Conservation (phyloP, 2,888 invertebrate genomes). For the Octodonta nipae region DNA sequence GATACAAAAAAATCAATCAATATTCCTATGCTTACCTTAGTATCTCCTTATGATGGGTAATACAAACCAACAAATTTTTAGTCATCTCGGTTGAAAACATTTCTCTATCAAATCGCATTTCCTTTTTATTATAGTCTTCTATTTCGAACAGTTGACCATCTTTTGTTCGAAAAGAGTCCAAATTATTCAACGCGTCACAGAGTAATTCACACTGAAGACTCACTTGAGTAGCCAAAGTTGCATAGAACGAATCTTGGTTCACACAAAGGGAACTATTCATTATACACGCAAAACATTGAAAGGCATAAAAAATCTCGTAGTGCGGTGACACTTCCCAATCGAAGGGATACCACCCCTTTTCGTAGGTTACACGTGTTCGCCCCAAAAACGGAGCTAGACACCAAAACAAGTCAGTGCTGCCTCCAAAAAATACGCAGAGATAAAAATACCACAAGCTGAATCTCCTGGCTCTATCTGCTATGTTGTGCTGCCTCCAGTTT, state of each 20-base stretch:
- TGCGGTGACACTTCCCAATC: background rate
- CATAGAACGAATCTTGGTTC: constrained; percentile 1
- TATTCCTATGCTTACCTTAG: background rate
- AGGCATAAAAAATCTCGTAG: background rate
- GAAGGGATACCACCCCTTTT: constrained; percentile 2
- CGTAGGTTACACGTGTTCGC: background rate
- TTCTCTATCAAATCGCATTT: background rate
- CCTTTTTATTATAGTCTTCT: background rate
- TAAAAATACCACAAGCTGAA: background rate
- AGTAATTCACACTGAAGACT: constrained; percentile 2
- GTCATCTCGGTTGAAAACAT: background rate
- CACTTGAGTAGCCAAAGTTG: constrained; percentile 1
- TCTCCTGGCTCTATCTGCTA: constrained; percentile 1
- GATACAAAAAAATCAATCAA: too few species aligned
- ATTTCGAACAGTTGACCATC: background rate
- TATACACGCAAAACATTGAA: background rate
- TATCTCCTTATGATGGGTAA: constrained; percentile 2
- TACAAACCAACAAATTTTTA: constrained; percentile 1
- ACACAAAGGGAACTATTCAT: background rate
- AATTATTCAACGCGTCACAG: background rate
- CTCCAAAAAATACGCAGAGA: constrained; percentile 2
- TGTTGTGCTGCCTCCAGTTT: constrained; percentile 3
- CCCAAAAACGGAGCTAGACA: constrained; percentile 3
- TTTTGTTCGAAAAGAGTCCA: background rate
- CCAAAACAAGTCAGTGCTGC: constrained; percentile 5